Base-by-base conservation (phyloP, 1,140 invertebrate species). In the Vollenhovia emeryi region DNA sequence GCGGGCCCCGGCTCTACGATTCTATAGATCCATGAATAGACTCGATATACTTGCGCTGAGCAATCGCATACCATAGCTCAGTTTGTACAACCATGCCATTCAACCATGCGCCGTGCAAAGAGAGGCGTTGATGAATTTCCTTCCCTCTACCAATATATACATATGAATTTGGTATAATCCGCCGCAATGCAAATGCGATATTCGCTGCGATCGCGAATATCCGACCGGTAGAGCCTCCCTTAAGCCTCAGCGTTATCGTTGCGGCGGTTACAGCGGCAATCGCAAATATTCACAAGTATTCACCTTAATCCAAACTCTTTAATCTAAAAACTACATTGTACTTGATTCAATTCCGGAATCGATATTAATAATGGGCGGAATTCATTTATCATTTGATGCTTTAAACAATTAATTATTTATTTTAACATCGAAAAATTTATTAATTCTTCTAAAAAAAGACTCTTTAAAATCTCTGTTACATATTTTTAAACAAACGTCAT, bases 131-230 rank as follows among this genome's bases (percentile, higher is more conserved):
- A 64, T 74, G 82, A 66, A 78, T 66, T 84, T 79, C 82, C 76
- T 76, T 45, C 30, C 21, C 36, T 55, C 36, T 30, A 62, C 45
- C 57, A 78, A 64, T 76, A 78, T 79, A 79, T 79, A 79, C 76
- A 79, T 68, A 79, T 69, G 76, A 79, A 79, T 79, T 79, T 52
- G 30, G 8, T 79, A 52, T 79, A 69, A 79, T 79, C 45, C 33
- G n/a, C 76, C 62, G 36, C 62, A 79, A 79, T 79, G 62, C 45
- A 79, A 79, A 79, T 68, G 45, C 62, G 21, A 66, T 45, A 66
- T 66, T 66, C 43, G 55, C 40, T 24, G 40, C 43, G 59, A 78
- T 78, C 27, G 62, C 62, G 45, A 68, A 79, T 79, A 68, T 69
- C 48, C 62, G 27, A 52, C 8, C 45, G 57, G 13, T 3, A n/a